Conservation (phyloP, 1,140 invertebrate species). For the Pseudoatta argentina region DNA sequence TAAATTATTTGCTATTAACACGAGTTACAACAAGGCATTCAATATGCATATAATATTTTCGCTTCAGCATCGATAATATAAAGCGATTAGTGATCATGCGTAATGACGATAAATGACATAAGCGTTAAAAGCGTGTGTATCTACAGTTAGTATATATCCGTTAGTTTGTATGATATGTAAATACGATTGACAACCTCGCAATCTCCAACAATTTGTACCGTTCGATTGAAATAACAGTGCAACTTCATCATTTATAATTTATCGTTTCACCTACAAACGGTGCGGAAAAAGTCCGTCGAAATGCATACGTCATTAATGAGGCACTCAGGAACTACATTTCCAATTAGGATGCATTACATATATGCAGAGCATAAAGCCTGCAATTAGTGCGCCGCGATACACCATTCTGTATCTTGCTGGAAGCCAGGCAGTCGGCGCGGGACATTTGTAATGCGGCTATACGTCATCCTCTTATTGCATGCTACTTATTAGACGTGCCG, state of each 20-base stretch:
- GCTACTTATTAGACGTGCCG: slow-evolving; percentile 34
- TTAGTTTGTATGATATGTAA: slow-evolving; percentile 25
- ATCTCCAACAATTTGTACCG: slow-evolving; percentile 46
- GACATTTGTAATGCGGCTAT: slow-evolving; percentile 45
- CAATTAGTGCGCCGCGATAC: slow-evolving; percentile 47
- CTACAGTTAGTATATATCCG: background rate
- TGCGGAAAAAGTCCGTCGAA: slow-evolving; percentile 14
- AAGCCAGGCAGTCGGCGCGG: background rate
- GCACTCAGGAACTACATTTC: slow-evolving; percentile 51
- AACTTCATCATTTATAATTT: slow-evolving; percentile 37
- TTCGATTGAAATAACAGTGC: slow-evolving; percentile 11
- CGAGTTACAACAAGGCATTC: slow-evolving; percentile 27
- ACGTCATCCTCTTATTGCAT: slow-evolving; percentile 56
- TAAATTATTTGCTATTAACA: slow-evolving; percentile 29
- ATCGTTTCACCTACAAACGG: background rate
- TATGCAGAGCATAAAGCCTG: slow-evolving; percentile 32
- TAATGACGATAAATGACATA: slow-evolving; percentile 52
- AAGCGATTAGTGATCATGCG: slow-evolving; percentile 29
- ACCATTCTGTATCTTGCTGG: background rate
- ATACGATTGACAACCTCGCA: slow-evolving; percentile 23
- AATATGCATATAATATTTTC: slow-evolving; percentile 32
- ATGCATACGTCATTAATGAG: slow-evolving; percentile 37
- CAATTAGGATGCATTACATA: slow-evolving; percentile 56
- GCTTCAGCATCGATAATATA: slow-evolving; percentile 3
- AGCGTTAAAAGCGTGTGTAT: slow-evolving; percentile 29